phyloP scores from a whole-genome alignment of 2,888 invertebrate genomes.

The Pogonocherus hispidulus region DNA sequence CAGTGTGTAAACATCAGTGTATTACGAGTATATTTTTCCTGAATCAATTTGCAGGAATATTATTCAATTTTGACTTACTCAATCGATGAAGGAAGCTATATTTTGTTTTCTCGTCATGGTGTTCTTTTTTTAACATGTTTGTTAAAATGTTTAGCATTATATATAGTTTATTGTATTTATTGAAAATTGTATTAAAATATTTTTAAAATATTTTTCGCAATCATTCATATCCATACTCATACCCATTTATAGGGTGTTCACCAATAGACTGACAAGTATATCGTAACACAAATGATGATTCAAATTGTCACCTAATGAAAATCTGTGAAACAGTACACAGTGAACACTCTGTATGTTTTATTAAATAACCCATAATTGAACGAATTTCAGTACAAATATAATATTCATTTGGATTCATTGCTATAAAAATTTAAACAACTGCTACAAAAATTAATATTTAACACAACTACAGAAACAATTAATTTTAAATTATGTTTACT shows the following conservation, averaged over 20 bases:
- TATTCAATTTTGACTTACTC: neutral
- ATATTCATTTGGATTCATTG: neutral
- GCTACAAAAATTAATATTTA: neutral
- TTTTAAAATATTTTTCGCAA: slow-evolving; percentile 7
- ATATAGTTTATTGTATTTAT: slow-evolving; percentile 11
- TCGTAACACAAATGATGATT: no score
- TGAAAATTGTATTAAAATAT: slow-evolving; percentile 15
- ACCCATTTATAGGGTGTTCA: neutral
- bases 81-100: neutral
- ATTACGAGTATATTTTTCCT: no score
- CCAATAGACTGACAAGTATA: neutral
- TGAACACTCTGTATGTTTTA: neutral
- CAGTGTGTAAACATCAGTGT: no score
- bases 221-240: slow-evolving; percentile 21
- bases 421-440: neutral
- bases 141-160: neutral
- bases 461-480: neutral
- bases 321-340: neutral
- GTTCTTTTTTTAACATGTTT: neutral
- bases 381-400: neutral
- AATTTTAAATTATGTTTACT: neutral
- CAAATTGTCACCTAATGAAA: neutral
- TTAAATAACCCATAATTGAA: neutral
- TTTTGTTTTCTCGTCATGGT: neutral
- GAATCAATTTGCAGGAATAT: no score